A percentile compares a stretch with the other conserved stretches of the same genome.
These are phyloP conservation scores for Epinephelus malabaricus DNA, from an alignment of 2,797 vertebrate genomes.

Conservation along the genomic window DNA sequence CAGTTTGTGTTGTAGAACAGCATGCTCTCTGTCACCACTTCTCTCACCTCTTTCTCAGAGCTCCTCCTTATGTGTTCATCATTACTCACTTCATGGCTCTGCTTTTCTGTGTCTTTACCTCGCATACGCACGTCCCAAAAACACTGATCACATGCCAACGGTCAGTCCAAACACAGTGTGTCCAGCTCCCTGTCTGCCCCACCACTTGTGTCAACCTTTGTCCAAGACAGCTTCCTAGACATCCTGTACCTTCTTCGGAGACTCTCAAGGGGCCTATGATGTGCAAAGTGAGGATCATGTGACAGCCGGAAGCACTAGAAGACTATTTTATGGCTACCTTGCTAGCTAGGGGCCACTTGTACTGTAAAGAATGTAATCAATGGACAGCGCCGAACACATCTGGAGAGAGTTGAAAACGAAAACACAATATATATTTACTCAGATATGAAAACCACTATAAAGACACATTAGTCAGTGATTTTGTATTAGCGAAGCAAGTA, in stretches of 20 bases:
- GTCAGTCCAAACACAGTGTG: constrained; percentile 57
- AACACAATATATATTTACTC: too few species aligned
- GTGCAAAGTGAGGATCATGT: constrained; percentile 40
- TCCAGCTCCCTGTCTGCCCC: constrained; percentile 65
- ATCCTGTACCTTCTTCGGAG: constrained; percentile 39
- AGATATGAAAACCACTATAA: too few species aligned
- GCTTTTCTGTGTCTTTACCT: constrained; percentile 57
- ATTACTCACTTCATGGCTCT: constrained; percentile 56
- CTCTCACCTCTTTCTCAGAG: constrained; percentile 38
- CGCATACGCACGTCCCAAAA: constrained; percentile 39
- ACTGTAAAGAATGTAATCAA: not conserved
- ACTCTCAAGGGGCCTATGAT: constrained; percentile 41
- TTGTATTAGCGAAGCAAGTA: too few species aligned
- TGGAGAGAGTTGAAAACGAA: too few species aligned
- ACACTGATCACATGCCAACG: constrained; percentile 55
- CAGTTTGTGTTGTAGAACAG: constrained; percentile 13
- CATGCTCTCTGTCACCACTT: constrained; percentile 40
- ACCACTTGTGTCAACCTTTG: constrained; percentile 49
- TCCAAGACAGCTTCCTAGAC: constrained; percentile 44
- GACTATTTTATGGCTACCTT: too few species aligned
- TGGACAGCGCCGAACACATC: too few species aligned
- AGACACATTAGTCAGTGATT: too few species aligned
- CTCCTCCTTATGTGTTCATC: constrained; percentile 57
- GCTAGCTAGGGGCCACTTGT: not conserved
- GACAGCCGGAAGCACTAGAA: not conserved